Conservation (phyloP, 2,888 invertebrate genomes). For the Dione juno region DNA sequence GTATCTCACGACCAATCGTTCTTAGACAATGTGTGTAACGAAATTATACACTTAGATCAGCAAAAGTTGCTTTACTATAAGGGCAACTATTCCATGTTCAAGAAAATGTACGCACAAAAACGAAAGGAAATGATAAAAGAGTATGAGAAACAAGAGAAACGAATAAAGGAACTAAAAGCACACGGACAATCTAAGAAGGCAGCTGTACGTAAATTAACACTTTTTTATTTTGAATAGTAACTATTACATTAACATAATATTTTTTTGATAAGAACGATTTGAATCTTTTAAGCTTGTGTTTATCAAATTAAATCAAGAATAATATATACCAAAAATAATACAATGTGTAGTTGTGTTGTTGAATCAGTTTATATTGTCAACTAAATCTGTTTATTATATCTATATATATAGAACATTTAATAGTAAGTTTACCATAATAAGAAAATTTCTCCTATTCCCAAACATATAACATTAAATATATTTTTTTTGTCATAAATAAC, state of each 20-base stretch:
- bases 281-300: too few relatives aligned
- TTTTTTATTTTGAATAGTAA: too few relatives aligned
- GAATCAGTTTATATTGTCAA: too few relatives aligned
- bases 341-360: too few relatives aligned
- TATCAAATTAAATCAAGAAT: too few relatives aligned
- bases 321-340: too few relatives aligned
- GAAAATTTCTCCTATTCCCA: too few relatives aligned
- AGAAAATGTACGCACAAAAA: constrained; percentile 99
- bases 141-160: constrained; percentile 98
- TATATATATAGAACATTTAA: too few relatives aligned
- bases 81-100: constrained; percentile 99
- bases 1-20: constrained; percentile 99
- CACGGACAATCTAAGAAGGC: constrained; percentile 98
- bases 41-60: constrained; percentile 98
- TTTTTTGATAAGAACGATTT: too few relatives aligned
- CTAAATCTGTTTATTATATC: too few relatives aligned
- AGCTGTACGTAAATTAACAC: constrained; percentile 82
- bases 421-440: too few relatives aligned
- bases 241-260: too few relatives aligned
- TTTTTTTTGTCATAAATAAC: constrained; percentile 29
- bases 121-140: constrained; percentile 97
- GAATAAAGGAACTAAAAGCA: constrained; percentile 96
- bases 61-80: constrained; percentile 98
- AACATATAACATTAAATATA: neutral
- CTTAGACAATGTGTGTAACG: constrained; percentile 99